A percentile compares a stretch with the other conserved stretches of the same genome.
Evolutionary conservation across 2,113 vertebrate species (phyloP).

Genomic region (Gadus chalcogrammus): DNA sequence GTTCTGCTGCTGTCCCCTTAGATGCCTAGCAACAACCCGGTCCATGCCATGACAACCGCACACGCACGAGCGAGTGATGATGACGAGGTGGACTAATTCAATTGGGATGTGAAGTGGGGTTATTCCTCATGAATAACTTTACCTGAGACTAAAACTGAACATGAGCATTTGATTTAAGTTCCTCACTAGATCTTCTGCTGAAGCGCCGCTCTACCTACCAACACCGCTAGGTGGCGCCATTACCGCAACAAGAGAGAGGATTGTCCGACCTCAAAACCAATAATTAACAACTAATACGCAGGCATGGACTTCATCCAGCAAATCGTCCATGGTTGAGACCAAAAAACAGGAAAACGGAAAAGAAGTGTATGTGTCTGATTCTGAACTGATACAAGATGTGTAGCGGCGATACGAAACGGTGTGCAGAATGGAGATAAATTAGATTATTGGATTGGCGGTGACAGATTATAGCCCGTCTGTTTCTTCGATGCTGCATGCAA

Average conservation of each 20-base stretch:
- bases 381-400: not conserved
- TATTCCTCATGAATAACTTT: too few relatives aligned
- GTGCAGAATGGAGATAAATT: conserved; percentile 60
- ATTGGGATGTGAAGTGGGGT: too few relatives aligned
- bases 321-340: not conserved
- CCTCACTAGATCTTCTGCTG: too few relatives aligned
- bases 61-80: conserved; percentile 15
- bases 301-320: not conserved
- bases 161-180: too few relatives aligned
- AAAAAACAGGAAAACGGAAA: not conserved
- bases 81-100: too few relatives aligned
- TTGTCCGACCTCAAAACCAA: too few relatives aligned
- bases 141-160: too few relatives aligned
- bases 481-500: conserved; percentile 41
- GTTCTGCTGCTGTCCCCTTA: conserved; percentile 16
- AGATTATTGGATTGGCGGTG: conserved; percentile 75
- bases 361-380: not conserved
- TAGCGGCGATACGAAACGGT: conserved; percentile 27
- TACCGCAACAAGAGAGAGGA: too few relatives aligned
- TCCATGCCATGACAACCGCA: conserved; percentile 35
- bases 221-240: too few relatives aligned
- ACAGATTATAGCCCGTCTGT: conserved; percentile 63
- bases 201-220: too few relatives aligned
- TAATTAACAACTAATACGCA: not conserved
- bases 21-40: conserved; percentile 46